A percentile compares a stretch with the other conserved stretches of the same genome.
Conservation (phyloP, 2,888 invertebrate species). For the Luperina nickerlii region DNA sequence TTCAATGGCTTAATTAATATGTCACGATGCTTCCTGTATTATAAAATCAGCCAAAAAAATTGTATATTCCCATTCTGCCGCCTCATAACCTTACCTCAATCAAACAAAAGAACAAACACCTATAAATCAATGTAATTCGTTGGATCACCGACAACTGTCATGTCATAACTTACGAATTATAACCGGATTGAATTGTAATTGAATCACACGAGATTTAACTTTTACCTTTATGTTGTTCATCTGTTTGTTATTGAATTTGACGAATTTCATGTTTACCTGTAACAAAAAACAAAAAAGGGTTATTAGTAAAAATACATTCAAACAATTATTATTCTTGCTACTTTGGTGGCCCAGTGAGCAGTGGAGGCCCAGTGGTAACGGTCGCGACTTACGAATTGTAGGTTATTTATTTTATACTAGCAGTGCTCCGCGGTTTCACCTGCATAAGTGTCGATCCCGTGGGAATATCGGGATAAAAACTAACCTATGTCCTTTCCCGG, state of each 20-base stretch:
- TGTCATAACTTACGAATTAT: slow-evolving; percentile 54
- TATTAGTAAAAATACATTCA: slow-evolving; percentile 5
- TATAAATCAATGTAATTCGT: slow-evolving; percentile 37
- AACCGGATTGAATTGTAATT: slow-evolving; percentile 59
- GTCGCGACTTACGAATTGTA: too few relatives aligned
- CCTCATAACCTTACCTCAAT: slow-evolving; percentile 9
- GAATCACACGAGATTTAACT: slow-evolving; percentile 33
- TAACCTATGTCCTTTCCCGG: too few relatives aligned
- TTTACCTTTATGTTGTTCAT: slow-evolving; percentile 27
- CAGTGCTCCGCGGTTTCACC: too few relatives aligned
- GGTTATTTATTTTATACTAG: too few relatives aligned
- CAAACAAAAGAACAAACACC: slow-evolving; percentile 34
- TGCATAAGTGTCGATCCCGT: too few relatives aligned
- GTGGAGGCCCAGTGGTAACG: not conserved
- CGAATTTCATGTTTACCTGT: slow-evolving; percentile 51
- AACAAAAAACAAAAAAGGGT: slow-evolving; percentile 46
- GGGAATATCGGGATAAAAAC: too few relatives aligned
- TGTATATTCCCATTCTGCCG: not conserved
- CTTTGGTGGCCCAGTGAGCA: not conserved
- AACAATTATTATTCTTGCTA: not conserved
- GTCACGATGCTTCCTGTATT: not conserved
- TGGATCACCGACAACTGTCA: slow-evolving; percentile 35
- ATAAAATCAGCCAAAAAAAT: not conserved
- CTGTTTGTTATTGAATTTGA: slow-evolving; percentile 33
- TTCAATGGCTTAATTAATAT: not conserved